Conservation (phyloP, 2,888 invertebrate genomes). For the Lepidochrysops patricia region DNA sequence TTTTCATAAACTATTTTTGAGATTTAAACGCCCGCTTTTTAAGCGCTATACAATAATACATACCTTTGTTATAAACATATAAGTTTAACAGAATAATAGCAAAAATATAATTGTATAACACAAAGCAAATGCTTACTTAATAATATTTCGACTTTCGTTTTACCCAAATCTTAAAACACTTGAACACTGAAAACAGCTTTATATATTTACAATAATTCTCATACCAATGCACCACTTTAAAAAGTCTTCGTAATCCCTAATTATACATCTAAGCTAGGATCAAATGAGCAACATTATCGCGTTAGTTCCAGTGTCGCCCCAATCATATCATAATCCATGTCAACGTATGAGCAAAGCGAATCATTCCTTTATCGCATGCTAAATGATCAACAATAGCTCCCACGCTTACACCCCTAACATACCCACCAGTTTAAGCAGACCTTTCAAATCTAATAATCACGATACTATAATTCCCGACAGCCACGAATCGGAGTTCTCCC, state of each 20-base stretch:
- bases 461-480: neutral
- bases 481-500: constrained; percentile 29
- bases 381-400: constrained; percentile 71
- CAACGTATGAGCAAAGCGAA: constrained; percentile 71
- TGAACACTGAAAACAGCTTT: no score
- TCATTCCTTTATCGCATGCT: constrained; percentile 70
- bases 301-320: constrained; percentile 39
- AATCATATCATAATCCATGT: constrained; percentile 62
- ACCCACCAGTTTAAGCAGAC: constrained; percentile 33
- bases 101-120: no score
- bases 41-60: no score
- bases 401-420: constrained; percentile 68
- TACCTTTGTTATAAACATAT: no score
- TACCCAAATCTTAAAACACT: no score
- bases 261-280: neutral
- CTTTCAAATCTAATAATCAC: constrained; percentile 23
- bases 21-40: no score
- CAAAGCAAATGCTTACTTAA: no score
- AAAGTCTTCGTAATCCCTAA: neutral
- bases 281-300: constrained; percentile 22
- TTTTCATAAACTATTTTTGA: no score
- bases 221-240: neutral
- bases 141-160: no score
- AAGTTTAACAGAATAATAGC: no score
- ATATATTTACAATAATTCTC: neutral